phyloP scores from a whole-genome alignment of 2,797 vertebrate species.

The Calcarius lapponicus region DNA sequence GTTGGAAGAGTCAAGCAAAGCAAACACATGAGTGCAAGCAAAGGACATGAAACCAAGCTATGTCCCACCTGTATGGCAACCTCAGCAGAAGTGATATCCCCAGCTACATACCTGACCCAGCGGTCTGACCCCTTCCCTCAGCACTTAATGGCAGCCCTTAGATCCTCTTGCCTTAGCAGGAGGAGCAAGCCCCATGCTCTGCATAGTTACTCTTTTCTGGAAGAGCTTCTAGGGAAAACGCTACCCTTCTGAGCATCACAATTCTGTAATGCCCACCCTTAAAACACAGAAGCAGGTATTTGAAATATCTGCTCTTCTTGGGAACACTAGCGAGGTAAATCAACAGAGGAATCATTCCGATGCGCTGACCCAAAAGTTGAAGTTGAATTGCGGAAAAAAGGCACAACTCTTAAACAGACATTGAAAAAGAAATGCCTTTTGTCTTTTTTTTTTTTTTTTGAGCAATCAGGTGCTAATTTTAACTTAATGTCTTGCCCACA shows the following conservation, averaged over 20 bases:
- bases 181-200: not conserved
- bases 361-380: not conserved
- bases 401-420: not conserved
- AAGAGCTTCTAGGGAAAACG: not conserved
- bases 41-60: not conserved
- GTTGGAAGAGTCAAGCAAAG: constrained; percentile 73
- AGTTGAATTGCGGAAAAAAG: not conserved
- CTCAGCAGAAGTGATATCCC: not conserved
- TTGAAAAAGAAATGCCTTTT: not conserved
- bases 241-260: not conserved
- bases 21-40: constrained; percentile 28
- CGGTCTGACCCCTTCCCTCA: not conserved
- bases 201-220: not conserved
- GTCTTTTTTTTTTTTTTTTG: not conserved
- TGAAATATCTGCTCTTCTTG: not conserved
- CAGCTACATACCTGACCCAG: not conserved
- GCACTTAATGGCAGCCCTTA: not conserved
- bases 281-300: not conserved
- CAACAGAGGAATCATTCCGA: not conserved
- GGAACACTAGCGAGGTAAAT: not conserved
- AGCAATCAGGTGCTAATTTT: not conserved
- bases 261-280: not conserved
- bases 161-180: not conserved
- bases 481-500: not conserved
- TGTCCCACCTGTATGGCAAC: not conserved